These are phyloP conservation scores for Antheraea yamamai DNA, from an alignment of 2,888 invertebrate species.

Conservation along the genomic window DNA sequence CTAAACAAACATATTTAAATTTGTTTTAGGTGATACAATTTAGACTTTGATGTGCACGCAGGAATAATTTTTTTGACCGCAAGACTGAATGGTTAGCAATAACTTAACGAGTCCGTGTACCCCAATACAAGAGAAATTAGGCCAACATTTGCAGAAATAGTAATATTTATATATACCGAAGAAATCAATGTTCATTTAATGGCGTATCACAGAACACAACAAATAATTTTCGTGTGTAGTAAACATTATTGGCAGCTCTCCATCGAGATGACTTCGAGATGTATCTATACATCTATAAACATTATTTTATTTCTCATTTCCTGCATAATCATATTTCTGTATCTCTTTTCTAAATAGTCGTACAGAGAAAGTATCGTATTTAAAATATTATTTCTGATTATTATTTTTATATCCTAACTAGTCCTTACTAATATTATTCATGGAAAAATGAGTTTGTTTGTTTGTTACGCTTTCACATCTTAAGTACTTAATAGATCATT, in stretches of 20 bases:
- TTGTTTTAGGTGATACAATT: not conserved
- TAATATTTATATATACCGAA: not conserved
- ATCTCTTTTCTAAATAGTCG: not conserved
- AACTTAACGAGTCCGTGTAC: not conserved
- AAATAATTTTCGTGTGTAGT: not conserved
- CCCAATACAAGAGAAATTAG: not conserved
- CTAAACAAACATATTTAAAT: not conserved
- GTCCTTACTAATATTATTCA: too few species aligned
- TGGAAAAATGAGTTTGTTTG: too few species aligned
- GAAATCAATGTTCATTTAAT: slow-evolving; percentile 13
- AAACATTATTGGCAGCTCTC: not conserved
- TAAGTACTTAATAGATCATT: too few species aligned
- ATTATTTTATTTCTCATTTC: not conserved
- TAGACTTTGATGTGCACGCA: not conserved
- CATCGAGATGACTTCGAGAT: not conserved
- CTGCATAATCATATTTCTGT: not conserved
- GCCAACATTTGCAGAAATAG: not conserved
- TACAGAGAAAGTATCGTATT: not conserved
- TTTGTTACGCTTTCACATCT: too few species aligned
- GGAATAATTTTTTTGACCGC: not conserved
- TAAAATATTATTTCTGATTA: not conserved
- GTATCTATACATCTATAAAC: not conserved
- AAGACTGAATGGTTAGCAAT: not conserved
- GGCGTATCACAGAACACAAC: slow-evolving; percentile 1
- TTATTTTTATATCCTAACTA: not conserved